A percentile compares a stretch with the other conserved stretches of the same genome.
These are phyloP conservation scores for Micromussa lordhowensis DNA, from an alignment of 92 coral and sea anemone species.

Conservation along the genomic window DNA sequence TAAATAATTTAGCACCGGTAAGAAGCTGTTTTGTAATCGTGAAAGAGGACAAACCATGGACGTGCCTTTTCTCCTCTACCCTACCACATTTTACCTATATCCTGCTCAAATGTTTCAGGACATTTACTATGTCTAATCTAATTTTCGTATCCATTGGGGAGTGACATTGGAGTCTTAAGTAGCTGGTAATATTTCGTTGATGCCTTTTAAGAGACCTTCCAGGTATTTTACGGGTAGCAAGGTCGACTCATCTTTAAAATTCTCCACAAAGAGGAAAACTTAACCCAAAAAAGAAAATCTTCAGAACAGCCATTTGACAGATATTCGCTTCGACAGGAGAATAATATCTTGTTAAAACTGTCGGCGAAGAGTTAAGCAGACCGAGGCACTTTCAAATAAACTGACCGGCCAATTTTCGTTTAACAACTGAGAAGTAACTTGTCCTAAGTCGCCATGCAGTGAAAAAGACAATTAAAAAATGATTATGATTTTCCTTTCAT, in stretches of 20 bases:
- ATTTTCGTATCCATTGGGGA: background rate
- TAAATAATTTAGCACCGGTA: conserved; percentile 52
- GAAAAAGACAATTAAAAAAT: conserved; percentile 35
- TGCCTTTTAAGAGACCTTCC: conserved; percentile 32
- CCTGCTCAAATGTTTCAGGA: background rate
- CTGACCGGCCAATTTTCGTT: background rate
- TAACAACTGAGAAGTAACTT: background rate
- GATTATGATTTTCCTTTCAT: background rate
- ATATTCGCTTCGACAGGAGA: background rate
- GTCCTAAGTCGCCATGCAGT: conserved; percentile 13
- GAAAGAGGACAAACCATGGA: background rate
- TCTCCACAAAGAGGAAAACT: conserved; percentile 19
- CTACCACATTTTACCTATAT: background rate
- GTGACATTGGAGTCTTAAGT: background rate
- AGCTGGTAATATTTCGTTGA: conserved; percentile 2
- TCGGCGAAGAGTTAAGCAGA: background rate
- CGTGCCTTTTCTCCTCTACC: background rate
- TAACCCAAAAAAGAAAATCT: background rate
- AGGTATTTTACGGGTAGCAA: conserved; percentile 49
- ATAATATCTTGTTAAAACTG: background rate
- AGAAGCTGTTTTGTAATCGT: conserved; percentile 44
- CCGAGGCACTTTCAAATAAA: conserved; percentile 6
- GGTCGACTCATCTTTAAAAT: conserved; percentile 25
- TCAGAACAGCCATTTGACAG: background rate
- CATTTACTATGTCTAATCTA: background rate